Conservation (phyloP, 2,797 vertebrate genomes). For the Nyctibius grandis region DNA sequence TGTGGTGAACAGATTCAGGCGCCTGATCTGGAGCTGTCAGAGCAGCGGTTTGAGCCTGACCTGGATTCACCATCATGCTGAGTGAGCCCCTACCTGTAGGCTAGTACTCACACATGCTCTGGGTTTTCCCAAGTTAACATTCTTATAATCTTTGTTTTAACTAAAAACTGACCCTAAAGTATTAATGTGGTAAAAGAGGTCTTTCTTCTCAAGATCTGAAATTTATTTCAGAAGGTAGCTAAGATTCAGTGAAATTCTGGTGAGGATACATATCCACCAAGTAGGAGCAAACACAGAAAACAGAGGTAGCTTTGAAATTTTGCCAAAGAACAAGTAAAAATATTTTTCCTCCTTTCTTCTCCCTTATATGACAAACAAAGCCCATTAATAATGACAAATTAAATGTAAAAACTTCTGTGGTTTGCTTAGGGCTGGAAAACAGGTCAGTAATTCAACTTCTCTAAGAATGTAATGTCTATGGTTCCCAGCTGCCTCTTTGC, state of each 20-base stretch:
- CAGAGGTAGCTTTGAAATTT: neutral
- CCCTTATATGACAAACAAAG: neutral
- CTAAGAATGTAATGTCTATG: neutral
- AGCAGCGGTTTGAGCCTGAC: neutral
- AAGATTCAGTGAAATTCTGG: neutral
- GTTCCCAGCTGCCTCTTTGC: neutral
- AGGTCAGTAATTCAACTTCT: neutral
- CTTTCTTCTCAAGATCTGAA: neutral
- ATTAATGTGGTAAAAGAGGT: neutral
- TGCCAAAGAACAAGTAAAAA: neutral
- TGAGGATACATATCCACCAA: rapidly evolving
- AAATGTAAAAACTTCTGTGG: neutral
- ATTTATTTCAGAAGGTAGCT: neutral
- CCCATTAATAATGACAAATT: neutral
- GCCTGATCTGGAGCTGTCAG: neutral
- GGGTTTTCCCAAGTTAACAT: neutral
- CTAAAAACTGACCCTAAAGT: neutral
- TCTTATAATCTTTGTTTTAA: neutral
- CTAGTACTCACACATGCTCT: rapidly evolving
- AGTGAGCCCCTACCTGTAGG: neutral
- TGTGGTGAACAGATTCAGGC: neutral
- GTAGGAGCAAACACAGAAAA: neutral
- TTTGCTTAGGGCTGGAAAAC: neutral
- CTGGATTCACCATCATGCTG: neutral
- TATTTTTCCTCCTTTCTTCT: neutral